Evolutionary conservation across 2,113 vertebrate species (phyloP).

Genomic region (Chamaea fasciata): DNA sequence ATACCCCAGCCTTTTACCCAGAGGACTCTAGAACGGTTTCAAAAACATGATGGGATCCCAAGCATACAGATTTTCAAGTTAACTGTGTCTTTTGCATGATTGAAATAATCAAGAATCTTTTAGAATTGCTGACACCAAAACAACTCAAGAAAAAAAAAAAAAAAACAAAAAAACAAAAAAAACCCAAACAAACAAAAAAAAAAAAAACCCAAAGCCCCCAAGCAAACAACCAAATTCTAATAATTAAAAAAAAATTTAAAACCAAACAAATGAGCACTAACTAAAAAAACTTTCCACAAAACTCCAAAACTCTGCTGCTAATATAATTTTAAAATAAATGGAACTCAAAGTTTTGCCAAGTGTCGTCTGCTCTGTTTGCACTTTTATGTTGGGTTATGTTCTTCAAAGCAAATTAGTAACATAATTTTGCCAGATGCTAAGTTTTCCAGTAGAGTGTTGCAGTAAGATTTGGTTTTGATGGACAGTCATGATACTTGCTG

Average conservation of each 20-base stretch:
- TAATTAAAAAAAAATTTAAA: not conserved
- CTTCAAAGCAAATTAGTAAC: not conserved
- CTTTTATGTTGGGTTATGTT: not conserved
- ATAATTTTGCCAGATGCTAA: not conserved
- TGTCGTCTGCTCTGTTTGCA: not conserved
- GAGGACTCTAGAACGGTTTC: not conserved
- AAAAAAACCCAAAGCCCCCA: accelerated
- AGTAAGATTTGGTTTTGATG: not conserved
- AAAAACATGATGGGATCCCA: not conserved
- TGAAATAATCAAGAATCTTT: not conserved
- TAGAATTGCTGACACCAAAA: not conserved
- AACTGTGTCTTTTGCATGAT: not conserved
- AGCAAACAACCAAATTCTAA: not conserved
- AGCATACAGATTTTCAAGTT: not conserved
- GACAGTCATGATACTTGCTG: not conserved
- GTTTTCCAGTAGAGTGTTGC: not conserved
- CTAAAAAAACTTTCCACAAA: not conserved
- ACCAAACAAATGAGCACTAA: not conserved
- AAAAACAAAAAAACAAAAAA: not conserved
- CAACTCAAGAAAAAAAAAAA: not conserved
- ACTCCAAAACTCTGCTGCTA: not conserved
- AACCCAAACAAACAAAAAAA: not conserved
- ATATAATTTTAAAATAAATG: not conserved
- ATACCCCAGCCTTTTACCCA: not conserved
- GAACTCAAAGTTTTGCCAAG: not conserved